These are phyloP conservation scores for Actinostola sp. DNA, from an alignment of 92 coral and sea anemone species.

Conservation along the genomic window DNA sequence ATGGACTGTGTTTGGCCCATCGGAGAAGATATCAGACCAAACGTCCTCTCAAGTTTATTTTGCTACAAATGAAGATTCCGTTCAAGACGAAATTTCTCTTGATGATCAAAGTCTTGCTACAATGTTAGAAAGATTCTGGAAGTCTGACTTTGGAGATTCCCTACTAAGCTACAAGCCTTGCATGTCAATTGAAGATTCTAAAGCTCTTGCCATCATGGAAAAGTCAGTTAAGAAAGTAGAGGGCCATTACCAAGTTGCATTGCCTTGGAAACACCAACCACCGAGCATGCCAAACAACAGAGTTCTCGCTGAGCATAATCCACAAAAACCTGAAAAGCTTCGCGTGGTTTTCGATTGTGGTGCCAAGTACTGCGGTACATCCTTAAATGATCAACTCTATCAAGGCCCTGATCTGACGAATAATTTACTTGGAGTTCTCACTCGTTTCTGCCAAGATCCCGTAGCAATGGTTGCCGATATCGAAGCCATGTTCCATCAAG, in stretches of 20 bases:
- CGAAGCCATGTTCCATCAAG: too few species aligned
- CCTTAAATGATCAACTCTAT: background rate
- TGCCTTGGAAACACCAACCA: background rate
- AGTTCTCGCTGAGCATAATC: background rate
- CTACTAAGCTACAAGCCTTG: background rate
- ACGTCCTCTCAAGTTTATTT: background rate
- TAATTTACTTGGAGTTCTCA: too few species aligned
- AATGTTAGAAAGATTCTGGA: slow-evolving; percentile 7
- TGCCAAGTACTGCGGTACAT: background rate
- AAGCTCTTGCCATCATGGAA: background rate
- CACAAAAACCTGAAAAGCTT: background rate
- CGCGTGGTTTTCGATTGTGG: background rate
- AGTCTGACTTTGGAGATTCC: slow-evolving; percentile 9
- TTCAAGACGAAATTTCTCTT: background rate
- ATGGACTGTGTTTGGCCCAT: slow-evolving; percentile 31
- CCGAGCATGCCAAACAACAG: slow-evolving; percentile 1
- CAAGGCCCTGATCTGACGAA: too few species aligned
- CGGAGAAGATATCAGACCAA: background rate
- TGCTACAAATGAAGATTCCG: too few species aligned
- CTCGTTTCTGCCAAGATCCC: too few species aligned
- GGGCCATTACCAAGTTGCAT: background rate
- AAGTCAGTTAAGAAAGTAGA: background rate
- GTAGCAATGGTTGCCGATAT: too few species aligned
- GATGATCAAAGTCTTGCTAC: background rate
- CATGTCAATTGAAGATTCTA: background rate